These are phyloP conservation scores for Leguminivora glycinivorella DNA, from an alignment of 1,140 invertebrate genomes.

Conservation along the genomic window DNA sequence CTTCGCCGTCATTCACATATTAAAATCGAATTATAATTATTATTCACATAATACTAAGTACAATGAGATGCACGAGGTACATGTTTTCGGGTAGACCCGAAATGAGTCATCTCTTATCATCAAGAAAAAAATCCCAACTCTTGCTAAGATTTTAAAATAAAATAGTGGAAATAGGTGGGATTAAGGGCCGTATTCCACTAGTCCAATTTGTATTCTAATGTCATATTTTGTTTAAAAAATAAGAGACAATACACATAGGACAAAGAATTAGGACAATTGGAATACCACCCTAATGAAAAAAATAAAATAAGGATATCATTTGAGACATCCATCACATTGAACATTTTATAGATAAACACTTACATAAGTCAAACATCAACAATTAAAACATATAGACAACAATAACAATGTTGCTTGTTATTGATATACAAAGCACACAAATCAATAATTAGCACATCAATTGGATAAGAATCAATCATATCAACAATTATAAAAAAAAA, in stretches of 20 bases:
- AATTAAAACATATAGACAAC: conserved; percentile 16
- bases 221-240: no score
- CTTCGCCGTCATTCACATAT: conserved; percentile 15
- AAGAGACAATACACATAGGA: no score
- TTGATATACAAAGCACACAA: conserved; percentile 4
- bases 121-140: no score
- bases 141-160: no score
- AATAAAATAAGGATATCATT: no score
- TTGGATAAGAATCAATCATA: conserved; percentile 8
- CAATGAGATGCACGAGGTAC: not conserved
- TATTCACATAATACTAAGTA: not conserved
- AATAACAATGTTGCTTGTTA: conserved; percentile 18
- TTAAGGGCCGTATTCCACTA: no score
- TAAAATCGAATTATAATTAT: conserved; percentile 17
- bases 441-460: not conserved
- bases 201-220: no score
- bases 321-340: not conserved
- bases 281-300: no score
- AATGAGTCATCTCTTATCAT: not conserved
- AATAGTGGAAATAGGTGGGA: no score
- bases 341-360: not conserved
- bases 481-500: conserved; percentile 4
- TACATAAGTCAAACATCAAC: conserved; percentile 8
- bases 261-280: no score
- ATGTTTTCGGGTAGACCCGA: not conserved